Base-by-base conservation (phyloP, 2,113 vertebrate genomes). In the Etia nguti region DNA sequence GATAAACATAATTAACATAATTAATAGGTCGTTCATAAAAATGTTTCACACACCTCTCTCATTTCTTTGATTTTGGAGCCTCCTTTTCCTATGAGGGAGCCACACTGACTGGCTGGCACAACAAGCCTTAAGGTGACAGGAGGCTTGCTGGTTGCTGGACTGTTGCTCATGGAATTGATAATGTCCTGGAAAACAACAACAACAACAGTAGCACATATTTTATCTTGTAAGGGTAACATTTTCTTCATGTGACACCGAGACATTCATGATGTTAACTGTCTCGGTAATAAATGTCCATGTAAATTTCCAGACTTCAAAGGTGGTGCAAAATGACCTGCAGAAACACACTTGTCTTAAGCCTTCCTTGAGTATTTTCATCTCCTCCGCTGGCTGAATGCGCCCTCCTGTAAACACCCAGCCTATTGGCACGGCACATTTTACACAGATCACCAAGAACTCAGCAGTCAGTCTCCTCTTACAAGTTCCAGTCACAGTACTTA, bases 31-130 rank as follows among this genome's bases (percentile, higher is more conserved):
- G n/a, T 77, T 15, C 26, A 68, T 60, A 15, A 50, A 60, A 65
- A 75, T 4, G 11, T 41, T 50, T 82, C 31, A 91, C 31, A 22
- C 94, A 99, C 98, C 98, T 99, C 98, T 95, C 98, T 97, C 96
- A 99, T 99, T 89, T 99, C 98, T 94, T 99, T 99, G 93, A 99
- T 99, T 95, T 99, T 99, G 93, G 98, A 98, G 81, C 98, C 98
- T 73, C 98, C 98, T 92, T 99, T 99, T 77, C 98, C 98, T 0
- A 99, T 99, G 93, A 99, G 97, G 5, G 98, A 99, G 82, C 98
- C 98, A 0, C 98, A 99, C 93, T 99, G 98, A 84, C 98, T 99
- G 29, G 98, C 98, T 0, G 98, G 98, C 75, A 99, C 98, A 1
- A 99, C 98, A 55, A 99, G 94, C 56, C 98, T 95, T 92, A 99